Percentiles rank a stretch among this genome's conserved stretches.
phyloP scores from a whole-genome alignment of 2,888 invertebrate genomes.

The Drosophila ezoana region DNA sequence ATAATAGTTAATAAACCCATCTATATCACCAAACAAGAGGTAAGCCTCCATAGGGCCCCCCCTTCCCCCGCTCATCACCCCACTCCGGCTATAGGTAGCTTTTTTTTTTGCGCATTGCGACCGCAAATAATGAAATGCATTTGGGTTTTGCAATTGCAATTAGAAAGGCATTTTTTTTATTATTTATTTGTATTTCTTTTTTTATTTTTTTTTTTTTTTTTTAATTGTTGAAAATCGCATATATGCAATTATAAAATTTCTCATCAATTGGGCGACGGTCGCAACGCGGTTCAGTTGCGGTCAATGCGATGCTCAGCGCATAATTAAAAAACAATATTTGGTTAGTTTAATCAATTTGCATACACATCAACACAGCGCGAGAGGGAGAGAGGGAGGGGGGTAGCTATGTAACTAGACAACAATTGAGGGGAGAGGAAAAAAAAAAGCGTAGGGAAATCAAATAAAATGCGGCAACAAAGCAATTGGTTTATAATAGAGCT shows the following conservation, averaged over 20 bases:
- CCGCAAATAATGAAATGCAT: conserved; percentile 72
- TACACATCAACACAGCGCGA: conserved; percentile 18
- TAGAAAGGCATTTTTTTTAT: conserved; percentile 40
- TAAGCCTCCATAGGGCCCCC: no score
- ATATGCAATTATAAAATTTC: conserved; percentile 77
- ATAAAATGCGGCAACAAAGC: conserved; percentile 12
- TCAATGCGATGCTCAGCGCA: conserved; percentile 58
- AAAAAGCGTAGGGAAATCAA: conserved; percentile 12
- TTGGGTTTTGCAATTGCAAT: conserved; percentile 68
- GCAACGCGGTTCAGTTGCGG: conserved; percentile 61
- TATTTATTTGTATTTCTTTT: conserved; percentile 14
- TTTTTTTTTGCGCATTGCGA: conserved; percentile 28
- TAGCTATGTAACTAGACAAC: conserved; percentile 30
- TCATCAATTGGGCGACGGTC: conserved; percentile 63
- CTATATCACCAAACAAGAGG: conserved; percentile 98
- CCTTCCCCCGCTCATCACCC: no score
- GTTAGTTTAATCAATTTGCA: conserved; percentile 79
- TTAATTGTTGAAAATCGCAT: conserved; percentile 43
- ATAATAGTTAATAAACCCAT: conserved; percentile 98
- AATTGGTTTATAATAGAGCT: conserved; percentile 18
- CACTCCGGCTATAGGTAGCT: neutral
- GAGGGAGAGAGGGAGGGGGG: neutral
- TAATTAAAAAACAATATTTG: conserved; percentile 81
- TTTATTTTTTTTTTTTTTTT: conserved; percentile 12
- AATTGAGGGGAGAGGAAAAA: neutral